These are phyloP conservation scores for Pithys albifrons DNA, from an alignment of 2,113 vertebrate species.

Conservation along the genomic window DNA sequence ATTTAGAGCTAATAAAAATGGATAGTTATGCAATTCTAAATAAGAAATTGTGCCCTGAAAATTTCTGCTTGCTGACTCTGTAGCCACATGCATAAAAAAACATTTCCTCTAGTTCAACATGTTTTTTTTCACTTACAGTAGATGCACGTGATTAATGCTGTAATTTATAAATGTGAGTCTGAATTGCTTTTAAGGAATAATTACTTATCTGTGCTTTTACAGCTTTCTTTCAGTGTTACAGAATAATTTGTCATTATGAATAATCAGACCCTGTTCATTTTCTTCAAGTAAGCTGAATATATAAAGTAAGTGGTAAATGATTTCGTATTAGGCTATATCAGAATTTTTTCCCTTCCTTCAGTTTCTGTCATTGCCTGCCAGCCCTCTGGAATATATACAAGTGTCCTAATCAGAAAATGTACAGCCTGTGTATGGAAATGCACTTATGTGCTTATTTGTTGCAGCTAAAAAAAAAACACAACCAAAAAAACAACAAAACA, in stretches of 20 bases:
- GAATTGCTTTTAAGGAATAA: conserved; percentile 42
- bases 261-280: neutral
- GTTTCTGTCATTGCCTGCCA: neutral
- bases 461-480: neutral
- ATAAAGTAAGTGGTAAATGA: neutral
- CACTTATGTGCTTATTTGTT: neutral
- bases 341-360: neutral
- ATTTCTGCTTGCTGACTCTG: conserved; percentile 7
- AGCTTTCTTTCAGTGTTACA: conserved; percentile 25
- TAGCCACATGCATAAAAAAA: neutral
- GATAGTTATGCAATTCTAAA: neutral
- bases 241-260: conserved; percentile 18
- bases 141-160: neutral
- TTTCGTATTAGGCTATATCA: neutral
- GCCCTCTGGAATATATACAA: neutral
- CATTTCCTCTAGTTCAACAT: neutral
- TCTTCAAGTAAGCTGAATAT: conserved; percentile 15
- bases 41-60: neutral
- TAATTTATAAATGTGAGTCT: conserved; percentile 2
- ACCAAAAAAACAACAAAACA: rapidly evolving
- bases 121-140: neutral
- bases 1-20: neutral
- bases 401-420: neutral
- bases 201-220: conserved; percentile 31
- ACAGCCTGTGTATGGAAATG: neutral